Percentiles rank a stretch among this genome's conserved stretches.
These are phyloP conservation scores for Polyploca ridens DNA, from an alignment of 2,888 invertebrate species.

Conservation along the genomic window DNA sequence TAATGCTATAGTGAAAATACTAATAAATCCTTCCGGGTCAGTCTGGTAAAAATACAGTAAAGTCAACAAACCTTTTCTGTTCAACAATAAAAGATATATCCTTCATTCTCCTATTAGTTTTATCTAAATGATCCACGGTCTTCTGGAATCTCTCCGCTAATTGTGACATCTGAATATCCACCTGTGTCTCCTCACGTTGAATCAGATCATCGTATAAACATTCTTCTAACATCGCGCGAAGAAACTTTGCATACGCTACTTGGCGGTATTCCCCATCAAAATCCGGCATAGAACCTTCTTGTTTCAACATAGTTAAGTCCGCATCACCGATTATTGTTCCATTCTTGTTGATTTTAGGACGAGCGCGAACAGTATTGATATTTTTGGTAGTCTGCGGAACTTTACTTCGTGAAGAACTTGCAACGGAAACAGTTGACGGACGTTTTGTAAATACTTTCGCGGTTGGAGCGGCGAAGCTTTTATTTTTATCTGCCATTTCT, in stretches of 20 bases:
- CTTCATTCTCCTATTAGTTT: slow-evolving; percentile 72
- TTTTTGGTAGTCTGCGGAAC: slow-evolving; percentile 29
- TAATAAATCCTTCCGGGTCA: too few species aligned
- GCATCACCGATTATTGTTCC: slow-evolving; percentile 39
- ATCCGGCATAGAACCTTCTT: slow-evolving; percentile 51
- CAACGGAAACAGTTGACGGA: slow-evolving; percentile 43
- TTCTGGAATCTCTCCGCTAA: slow-evolving; percentile 74
- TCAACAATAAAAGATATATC: slow-evolving; percentile 77
- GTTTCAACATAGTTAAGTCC: slow-evolving; percentile 51
- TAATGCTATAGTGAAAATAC: too few species aligned
- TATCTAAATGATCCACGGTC: slow-evolving; percentile 71
- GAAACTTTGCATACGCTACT: slow-evolving; percentile 66
- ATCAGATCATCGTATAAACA: slow-evolving; percentile 72
- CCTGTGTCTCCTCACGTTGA: slow-evolving; percentile 63
- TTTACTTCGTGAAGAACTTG: slow-evolving; percentile 48
- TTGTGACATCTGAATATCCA: slow-evolving; percentile 75
- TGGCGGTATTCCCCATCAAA: slow-evolving; percentile 60
- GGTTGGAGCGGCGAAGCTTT: slow-evolving; percentile 46
- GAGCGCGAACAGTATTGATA: slow-evolving; percentile 25
- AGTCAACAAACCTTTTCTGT: slow-evolving; percentile 64
- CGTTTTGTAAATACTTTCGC: slow-evolving; percentile 50
- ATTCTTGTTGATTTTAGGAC: slow-evolving; percentile 50
- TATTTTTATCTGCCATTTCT: slow-evolving; percentile 65
- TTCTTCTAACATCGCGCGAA: slow-evolving; percentile 67
- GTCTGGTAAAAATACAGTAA: too few species aligned